These are phyloP conservation scores for Dipodomys stephensi DNA, from an alignment of 2,113 vertebrate genomes.

Conservation along the genomic window DNA sequence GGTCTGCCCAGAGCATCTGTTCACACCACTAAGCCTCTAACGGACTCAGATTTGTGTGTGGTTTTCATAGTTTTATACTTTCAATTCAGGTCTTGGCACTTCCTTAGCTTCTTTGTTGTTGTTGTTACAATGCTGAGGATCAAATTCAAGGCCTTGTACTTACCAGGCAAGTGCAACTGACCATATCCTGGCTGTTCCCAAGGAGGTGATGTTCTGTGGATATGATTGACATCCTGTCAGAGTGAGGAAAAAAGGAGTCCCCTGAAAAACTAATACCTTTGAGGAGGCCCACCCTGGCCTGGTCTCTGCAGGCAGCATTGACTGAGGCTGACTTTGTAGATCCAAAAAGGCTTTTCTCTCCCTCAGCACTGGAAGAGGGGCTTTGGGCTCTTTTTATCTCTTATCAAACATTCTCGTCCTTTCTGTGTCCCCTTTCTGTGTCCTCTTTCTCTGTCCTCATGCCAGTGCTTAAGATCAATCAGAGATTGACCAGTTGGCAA, in stretches of 20 bases:
- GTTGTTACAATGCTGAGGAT: background rate
- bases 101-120: background rate
- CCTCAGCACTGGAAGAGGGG: background rate
- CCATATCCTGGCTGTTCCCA: slow-evolving; percentile 36
- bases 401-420: background rate
- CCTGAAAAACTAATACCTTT: slow-evolving; percentile 50
- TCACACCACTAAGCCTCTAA: background rate
- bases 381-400: slow-evolving; percentile 26
- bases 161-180: background rate
- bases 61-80: slow-evolving; percentile 34
- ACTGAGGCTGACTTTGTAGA: slow-evolving; percentile 24
- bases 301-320: background rate
- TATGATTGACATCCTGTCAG: slow-evolving; percentile 43
- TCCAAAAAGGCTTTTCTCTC: background rate
- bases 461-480: slow-evolving; percentile 21
- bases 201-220: slow-evolving; percentile 24
- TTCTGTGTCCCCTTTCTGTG: background rate
- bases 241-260: slow-evolving; percentile 39
- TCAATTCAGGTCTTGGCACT: background rate
- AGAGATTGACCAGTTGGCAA: slow-evolving; percentile 37
- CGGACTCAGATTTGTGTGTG: background rate
- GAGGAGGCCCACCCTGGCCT: slow-evolving; percentile 23
- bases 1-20: background rate
- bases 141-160: too few relatives aligned
- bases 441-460: background rate